Percentiles rank a stretch among this genome's conserved stretches.
phyloP scores from a whole-genome alignment of 2,797 vertebrate species.

The Peromyscus attwateri region DNA sequence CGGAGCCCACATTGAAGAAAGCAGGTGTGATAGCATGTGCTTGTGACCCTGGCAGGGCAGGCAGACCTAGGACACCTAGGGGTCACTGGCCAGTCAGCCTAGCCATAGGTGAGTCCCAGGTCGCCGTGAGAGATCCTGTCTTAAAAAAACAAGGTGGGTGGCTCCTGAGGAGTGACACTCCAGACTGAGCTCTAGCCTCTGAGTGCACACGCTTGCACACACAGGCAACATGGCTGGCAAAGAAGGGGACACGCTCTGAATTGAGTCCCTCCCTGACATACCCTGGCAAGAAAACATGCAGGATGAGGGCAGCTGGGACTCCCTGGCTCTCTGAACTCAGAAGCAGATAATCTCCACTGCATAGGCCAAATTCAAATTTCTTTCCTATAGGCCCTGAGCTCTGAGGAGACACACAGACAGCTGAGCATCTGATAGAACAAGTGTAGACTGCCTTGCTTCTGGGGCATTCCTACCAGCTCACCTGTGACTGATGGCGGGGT shows the following conservation, averaged over 20 bases:
- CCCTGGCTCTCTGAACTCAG: background rate
- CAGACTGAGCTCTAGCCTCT: background rate
- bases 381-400: background rate
- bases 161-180: background rate
- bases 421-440: background rate
- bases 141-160: background rate
- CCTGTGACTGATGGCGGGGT: accelerated
- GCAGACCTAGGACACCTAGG: background rate
- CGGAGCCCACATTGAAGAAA: background rate
- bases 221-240: background rate
- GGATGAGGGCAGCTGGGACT: background rate
- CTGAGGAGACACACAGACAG: background rate
- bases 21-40: background rate
- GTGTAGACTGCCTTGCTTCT: background rate
- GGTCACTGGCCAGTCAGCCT: background rate
- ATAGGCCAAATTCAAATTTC: background rate
- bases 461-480: accelerated
- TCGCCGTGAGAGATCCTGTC: background rate
- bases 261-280: background rate
- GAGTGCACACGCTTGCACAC: background rate
- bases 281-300: background rate
- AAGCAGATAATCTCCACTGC: background rate
- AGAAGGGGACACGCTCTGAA: background rate
- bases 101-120: background rate
- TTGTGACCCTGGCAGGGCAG: background rate